Conservation (phyloP, 2,888 invertebrate genomes). For the Papilio demoleus region DNA sequence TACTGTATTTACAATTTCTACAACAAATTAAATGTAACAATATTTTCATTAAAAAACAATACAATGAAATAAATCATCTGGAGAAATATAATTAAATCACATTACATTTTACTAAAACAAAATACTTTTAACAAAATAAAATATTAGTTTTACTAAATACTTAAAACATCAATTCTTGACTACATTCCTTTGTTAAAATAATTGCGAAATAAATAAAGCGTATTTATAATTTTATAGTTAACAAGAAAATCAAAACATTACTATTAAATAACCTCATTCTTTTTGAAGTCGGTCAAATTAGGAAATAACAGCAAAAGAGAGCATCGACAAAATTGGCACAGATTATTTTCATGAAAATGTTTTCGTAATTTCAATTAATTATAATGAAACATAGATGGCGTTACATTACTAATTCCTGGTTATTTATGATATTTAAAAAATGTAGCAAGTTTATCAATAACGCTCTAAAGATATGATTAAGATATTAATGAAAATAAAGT, state of each 20-base stretch:
- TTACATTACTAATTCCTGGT: not conserved
- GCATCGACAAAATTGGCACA: conserved; percentile 5
- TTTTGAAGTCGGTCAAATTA: not conserved
- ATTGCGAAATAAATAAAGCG: not conserved
- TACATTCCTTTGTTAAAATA: not conserved
- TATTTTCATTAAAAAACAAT: conserved; percentile 52
- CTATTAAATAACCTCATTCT: no score
- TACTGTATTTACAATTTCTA: conserved; percentile 70
- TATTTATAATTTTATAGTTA: not conserved
- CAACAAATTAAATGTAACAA: conserved; percentile 52
- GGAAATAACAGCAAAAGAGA: not conserved
- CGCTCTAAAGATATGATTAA: no score
- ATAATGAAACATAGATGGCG: conserved; percentile 3
- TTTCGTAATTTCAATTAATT: not conserved
- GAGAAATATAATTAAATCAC: not conserved
- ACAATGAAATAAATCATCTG: conserved; percentile 20
- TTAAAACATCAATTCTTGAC: not conserved
- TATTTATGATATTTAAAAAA: not conserved
- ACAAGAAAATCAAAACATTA: not conserved
- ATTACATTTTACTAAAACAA: not conserved
- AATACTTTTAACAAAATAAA: not conserved
- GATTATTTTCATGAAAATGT: not conserved
- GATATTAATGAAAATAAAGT: no score
- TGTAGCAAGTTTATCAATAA: no score
- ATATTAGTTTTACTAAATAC: not conserved